These are phyloP conservation scores for Drosophila santomea DNA, from an alignment of 1,140 invertebrate genomes.

Conservation along the genomic window DNA sequence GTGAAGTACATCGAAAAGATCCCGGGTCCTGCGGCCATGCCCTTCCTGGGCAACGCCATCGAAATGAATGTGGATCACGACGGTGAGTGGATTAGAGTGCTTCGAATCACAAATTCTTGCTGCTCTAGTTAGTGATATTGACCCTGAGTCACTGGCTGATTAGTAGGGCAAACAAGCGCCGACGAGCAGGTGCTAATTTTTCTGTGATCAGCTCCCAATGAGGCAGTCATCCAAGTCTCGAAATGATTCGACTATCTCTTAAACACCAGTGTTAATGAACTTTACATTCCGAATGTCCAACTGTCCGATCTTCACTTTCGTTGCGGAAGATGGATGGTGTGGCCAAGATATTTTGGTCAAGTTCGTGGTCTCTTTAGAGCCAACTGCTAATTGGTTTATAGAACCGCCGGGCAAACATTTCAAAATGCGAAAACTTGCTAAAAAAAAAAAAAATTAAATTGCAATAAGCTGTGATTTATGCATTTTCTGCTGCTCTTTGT, in stretches of 20 bases:
- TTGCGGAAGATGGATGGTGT: slow-evolving; percentile 5
- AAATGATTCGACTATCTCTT: neutral
- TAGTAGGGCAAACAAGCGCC: slow-evolving; percentile 28
- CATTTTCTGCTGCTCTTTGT: slow-evolving; percentile 20
- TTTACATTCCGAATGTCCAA: slow-evolving; percentile 29
- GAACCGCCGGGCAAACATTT: slow-evolving; percentile 6
- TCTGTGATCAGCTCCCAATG: slow-evolving; percentile 28
- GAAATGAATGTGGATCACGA: slow-evolving; percentile 86
- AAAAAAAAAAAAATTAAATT: slow-evolving; percentile 11
- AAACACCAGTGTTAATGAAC: slow-evolving; percentile 63
- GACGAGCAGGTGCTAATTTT: slow-evolving; percentile 69
- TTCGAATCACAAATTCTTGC: slow-evolving; percentile 1
- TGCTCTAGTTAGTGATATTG: slow-evolving; percentile 51
- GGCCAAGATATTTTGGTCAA: slow-evolving; percentile 7
- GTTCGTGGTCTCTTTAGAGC: slow-evolving; percentile 21
- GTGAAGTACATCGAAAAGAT: slow-evolving; percentile 85
- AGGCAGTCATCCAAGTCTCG: slow-evolving; percentile 5
- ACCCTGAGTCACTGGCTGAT: slow-evolving; percentile 58
- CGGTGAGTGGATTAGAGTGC: slow-evolving; percentile 63
- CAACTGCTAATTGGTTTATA: slow-evolving; percentile 38
- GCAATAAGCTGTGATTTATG: slow-evolving; percentile 38
- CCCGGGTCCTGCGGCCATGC: slow-evolving; percentile 86
- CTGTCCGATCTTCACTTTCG: slow-evolving; percentile 42
- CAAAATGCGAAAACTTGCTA: slow-evolving; percentile 40
- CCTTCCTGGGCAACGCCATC: slow-evolving; percentile 87